Percentiles rank a stretch among this genome's conserved stretches.
Evolutionary conservation across 2,888 invertebrate genomes (phyloP).

Genomic region (Hirtodrosophila alboralis): DNA sequence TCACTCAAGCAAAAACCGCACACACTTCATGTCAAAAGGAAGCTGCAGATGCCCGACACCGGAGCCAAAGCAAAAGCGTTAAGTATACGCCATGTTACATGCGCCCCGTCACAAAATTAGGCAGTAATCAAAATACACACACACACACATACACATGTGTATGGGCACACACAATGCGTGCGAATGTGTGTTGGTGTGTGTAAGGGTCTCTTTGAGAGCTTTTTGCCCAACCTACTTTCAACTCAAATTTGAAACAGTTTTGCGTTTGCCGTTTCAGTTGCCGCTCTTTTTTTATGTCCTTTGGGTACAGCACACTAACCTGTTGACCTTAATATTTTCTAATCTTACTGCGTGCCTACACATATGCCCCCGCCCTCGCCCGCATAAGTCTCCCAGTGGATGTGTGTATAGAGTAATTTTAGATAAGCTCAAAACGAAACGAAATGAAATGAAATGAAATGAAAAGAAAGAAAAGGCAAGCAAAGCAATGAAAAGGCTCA

Average conservation of each 20-base stretch:
- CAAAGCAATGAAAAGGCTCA: constrained; percentile 22
- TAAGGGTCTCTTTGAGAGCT: constrained; percentile 45
- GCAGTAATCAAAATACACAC: constrained; percentile 76
- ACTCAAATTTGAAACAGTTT: constrained; percentile 72
- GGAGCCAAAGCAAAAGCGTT: constrained; percentile 50
- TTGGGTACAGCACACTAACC: constrained; percentile 75
- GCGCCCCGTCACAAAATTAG: constrained; percentile 71
- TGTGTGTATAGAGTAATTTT: constrained; percentile 68
- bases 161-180: constrained; percentile 11
- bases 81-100: constrained; percentile 70
- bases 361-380: constrained; percentile 20
- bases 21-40: constrained; percentile 65
- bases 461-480: constrained; percentile 36
- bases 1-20: constrained; percentile 69
- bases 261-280: constrained; percentile 46
- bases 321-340: constrained; percentile 79
- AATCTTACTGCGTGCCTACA: constrained; percentile 69
- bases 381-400: constrained; percentile 19
- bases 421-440: constrained; percentile 70
- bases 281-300: constrained; percentile 65
- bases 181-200: constrained; percentile 16
- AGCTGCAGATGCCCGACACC: constrained; percentile 51
- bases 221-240: constrained; percentile 63
- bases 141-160: constrained; percentile 17
- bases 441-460: constrained; percentile 52